phyloP scores from a whole-genome alignment of 2,797 vertebrate species.

The Bryconaethiops microstoma region DNA sequence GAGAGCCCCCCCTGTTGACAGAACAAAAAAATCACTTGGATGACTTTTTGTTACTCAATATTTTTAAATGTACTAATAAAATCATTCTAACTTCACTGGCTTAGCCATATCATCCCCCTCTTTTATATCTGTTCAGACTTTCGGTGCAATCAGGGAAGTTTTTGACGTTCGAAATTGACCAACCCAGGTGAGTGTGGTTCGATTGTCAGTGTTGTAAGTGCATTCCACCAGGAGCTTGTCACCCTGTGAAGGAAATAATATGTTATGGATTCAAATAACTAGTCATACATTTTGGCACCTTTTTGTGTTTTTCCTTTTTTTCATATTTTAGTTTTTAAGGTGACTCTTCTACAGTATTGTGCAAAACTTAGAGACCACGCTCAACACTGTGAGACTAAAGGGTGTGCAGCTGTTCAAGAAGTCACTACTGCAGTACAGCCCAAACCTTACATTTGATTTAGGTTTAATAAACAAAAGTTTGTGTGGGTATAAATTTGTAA shows the following conservation, averaged over 20 bases:
- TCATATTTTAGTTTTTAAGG: background rate
- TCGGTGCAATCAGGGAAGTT: background rate
- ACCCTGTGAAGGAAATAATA: conserved; percentile 56
- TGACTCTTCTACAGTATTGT: too few relatives aligned
- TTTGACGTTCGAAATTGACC: background rate
- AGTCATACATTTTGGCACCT: background rate
- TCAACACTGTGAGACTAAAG: too few relatives aligned
- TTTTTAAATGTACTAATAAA: too few relatives aligned
- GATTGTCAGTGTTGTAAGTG: conserved; percentile 69
- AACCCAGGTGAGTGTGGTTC: conserved; percentile 66
- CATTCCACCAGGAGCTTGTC: conserved; percentile 76
- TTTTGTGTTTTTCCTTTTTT: background rate
- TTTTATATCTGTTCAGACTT: background rate
- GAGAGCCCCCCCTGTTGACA: conserved; percentile 67
- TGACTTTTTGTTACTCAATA: too few relatives aligned
- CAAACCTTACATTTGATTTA: too few relatives aligned
- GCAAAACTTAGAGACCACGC: too few relatives aligned
- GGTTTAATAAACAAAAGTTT: too few relatives aligned
- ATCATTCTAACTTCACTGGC: background rate
- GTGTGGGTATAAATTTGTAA: too few relatives aligned
- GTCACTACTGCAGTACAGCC: too few relatives aligned
- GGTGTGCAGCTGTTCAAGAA: too few relatives aligned
- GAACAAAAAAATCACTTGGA: background rate
- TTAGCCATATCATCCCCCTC: background rate
- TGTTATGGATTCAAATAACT: background rate